These are phyloP conservation scores for Meles meles DNA, from an alignment of 2,113 vertebrate genomes.

Conservation along the genomic window DNA sequence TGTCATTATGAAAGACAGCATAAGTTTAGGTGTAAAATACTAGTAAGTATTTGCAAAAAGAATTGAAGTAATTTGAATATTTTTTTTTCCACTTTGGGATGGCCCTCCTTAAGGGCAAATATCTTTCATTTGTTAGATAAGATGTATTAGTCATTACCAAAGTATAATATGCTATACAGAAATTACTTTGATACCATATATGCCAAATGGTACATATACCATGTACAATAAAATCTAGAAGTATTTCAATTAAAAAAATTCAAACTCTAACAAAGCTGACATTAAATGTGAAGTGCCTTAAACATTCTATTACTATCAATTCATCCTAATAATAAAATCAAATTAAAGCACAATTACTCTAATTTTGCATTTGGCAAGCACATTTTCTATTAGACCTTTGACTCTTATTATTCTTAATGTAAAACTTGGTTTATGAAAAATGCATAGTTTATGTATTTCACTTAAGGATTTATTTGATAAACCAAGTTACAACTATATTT, in stretches of 20 bases:
- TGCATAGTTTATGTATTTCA: background rate
- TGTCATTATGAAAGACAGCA: background rate
- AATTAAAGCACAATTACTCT: background rate
- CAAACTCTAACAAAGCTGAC: background rate
- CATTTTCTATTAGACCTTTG: background rate
- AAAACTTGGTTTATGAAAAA: background rate
- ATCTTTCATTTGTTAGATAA: background rate
- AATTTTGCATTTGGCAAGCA: background rate
- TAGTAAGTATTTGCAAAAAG: background rate
- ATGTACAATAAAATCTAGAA: background rate
- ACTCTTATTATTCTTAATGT: background rate
- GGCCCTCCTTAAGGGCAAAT: background rate
- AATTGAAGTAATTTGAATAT: background rate
- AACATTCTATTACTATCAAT: background rate
- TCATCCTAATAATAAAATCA: background rate
- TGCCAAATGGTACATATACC: background rate
- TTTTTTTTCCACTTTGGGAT: background rate
- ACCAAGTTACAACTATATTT: background rate
- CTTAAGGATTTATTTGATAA: constrained; percentile 3
- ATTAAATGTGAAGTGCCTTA: background rate
- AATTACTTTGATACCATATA: background rate
- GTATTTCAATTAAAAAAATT: background rate
- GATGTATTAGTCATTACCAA: background rate
- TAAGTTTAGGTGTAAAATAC: background rate
- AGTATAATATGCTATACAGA: background rate